Evolutionary conservation across 2,797 vertebrate genomes (phyloP).

Genomic region (Austrolebias charrua): DNA sequence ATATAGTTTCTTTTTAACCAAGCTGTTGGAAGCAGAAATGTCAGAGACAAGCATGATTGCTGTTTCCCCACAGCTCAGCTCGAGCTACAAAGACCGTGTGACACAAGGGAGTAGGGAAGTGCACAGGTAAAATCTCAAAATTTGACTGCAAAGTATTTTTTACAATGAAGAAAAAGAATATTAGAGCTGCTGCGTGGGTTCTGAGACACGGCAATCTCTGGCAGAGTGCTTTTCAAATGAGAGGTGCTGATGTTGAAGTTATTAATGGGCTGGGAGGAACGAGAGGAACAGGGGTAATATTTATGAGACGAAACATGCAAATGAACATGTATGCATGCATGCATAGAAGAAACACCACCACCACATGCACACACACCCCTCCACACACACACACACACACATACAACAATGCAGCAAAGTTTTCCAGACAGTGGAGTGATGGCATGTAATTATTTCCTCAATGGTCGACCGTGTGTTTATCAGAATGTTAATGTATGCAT

Average conservation of each 20-base stretch:
- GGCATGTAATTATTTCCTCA: constrained; percentile 97
- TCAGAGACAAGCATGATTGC: constrained; percentile 8
- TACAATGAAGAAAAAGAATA: constrained; percentile 8
- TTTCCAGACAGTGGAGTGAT: constrained; percentile 85
- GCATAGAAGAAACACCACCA: too few relatives aligned
- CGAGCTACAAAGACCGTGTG: constrained; percentile 27
- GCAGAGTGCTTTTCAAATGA: constrained; percentile 50
- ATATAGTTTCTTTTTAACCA: constrained; percentile 5
- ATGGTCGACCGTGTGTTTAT: constrained; percentile 93
- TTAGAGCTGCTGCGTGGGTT: constrained; percentile 29
- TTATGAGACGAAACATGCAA: constrained; percentile 59
- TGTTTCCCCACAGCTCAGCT: constrained; percentile 19
- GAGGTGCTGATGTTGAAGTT: constrained; percentile 50
- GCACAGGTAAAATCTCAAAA: constrained; percentile 16
- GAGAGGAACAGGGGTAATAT: constrained; percentile 62
- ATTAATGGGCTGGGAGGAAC: constrained; percentile 57
- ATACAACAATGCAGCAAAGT: constrained; percentile 47
- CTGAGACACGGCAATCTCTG: constrained; percentile 32
- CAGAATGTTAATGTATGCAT: constrained; percentile 99
- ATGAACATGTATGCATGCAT: constrained; percentile 33
- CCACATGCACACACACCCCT: too few relatives aligned
- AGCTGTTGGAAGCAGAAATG: constrained; percentile 19
- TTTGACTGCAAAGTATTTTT: constrained; percentile 28
- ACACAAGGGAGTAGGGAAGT: constrained; percentile 17
- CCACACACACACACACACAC: constrained; percentile 32